Evolutionary conservation across 2,888 invertebrate species (phyloP).

Genomic region (Mimumesa dahlbomi): DNA sequence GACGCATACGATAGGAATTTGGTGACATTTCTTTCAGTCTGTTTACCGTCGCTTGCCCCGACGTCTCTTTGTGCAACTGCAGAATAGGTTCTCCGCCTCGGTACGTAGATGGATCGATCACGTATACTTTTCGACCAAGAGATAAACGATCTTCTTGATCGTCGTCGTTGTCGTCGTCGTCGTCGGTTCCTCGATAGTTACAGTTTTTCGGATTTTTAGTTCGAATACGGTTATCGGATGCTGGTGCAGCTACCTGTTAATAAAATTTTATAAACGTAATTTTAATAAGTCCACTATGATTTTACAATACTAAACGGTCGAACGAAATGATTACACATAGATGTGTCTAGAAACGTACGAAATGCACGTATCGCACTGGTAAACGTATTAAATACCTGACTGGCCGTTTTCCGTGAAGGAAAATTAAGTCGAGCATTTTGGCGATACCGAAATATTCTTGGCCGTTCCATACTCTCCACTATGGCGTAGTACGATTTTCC

Average conservation of each 20-base stretch:
- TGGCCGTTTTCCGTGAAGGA: background rate
- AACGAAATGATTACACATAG: too few relatives aligned
- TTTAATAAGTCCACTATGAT: too few relatives aligned
- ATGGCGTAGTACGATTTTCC: slow-evolving; percentile 46
- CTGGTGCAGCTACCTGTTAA: too few relatives aligned
- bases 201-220: too few relatives aligned
- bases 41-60: background rate
- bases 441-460: slow-evolving; percentile 27
- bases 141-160: slow-evolving; percentile 1
- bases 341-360: too few relatives aligned
- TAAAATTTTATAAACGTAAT: too few relatives aligned
- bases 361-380: too few relatives aligned
- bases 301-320: too few relatives aligned
- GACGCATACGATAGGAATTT: slow-evolving; percentile 4
- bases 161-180: background rate
- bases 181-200: too few relatives aligned
- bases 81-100: slow-evolving; percentile 45
- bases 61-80: slow-evolving; percentile 12
- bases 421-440: background rate
- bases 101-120: slow-evolving; percentile 60
- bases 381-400: slow-evolving; percentile 27
- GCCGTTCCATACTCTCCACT: slow-evolving; percentile 53
- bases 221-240: too few relatives aligned
- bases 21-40: background rate
- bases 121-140: slow-evolving; percentile 33